These are phyloP conservation scores for Brachyhypopomus occidentalis DNA, from an alignment of 2,113 vertebrate species.

Conservation along the genomic window DNA sequence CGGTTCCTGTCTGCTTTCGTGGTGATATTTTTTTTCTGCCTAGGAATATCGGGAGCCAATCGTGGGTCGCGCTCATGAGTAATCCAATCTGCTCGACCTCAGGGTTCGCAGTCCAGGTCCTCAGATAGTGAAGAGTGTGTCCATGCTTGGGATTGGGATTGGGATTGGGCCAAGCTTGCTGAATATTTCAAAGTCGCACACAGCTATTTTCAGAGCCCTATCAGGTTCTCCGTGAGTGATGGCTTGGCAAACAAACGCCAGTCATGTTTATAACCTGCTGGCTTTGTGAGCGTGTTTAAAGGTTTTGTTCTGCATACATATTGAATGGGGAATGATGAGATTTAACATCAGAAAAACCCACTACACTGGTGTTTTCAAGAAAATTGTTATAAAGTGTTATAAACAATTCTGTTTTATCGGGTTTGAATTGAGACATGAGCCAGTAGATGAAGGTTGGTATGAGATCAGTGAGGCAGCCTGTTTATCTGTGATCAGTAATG, in stretches of 20 bases:
- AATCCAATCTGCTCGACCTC: slow-evolving; percentile 47
- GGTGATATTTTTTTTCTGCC: not conserved
- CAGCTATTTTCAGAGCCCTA: slow-evolving; percentile 68
- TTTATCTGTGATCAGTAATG: slow-evolving; percentile 18
- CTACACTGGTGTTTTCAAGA: slow-evolving; percentile 39
- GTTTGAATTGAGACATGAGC: not conserved
- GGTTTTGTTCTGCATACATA: slow-evolving; percentile 62
- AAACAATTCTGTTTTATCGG: slow-evolving; percentile 13
- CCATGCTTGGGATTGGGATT: slow-evolving; percentile 51
- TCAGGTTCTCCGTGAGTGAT: slow-evolving; percentile 65
- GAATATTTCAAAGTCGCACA: slow-evolving; percentile 69
- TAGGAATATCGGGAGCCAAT: not conserved
- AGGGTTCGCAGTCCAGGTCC: slow-evolving; percentile 40
- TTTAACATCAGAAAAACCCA: slow-evolving; percentile 43
- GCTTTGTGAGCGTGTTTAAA: slow-evolving; percentile 56
- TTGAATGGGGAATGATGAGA: slow-evolving; percentile 64
- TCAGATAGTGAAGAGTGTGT: slow-evolving; percentile 38
- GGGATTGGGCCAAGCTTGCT: slow-evolving; percentile 55
- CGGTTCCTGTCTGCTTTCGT: not conserved
- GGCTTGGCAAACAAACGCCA: slow-evolving; percentile 59
- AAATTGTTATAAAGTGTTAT: slow-evolving; percentile 18
- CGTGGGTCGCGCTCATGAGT: not conserved
- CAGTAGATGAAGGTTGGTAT: not conserved
- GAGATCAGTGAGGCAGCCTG: slow-evolving; percentile 15
- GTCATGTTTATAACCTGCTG: slow-evolving; percentile 42